These are phyloP conservation scores for Heterohyrax brucei DNA, from an alignment of 2,797 vertebrate genomes.

Conservation along the genomic window DNA sequence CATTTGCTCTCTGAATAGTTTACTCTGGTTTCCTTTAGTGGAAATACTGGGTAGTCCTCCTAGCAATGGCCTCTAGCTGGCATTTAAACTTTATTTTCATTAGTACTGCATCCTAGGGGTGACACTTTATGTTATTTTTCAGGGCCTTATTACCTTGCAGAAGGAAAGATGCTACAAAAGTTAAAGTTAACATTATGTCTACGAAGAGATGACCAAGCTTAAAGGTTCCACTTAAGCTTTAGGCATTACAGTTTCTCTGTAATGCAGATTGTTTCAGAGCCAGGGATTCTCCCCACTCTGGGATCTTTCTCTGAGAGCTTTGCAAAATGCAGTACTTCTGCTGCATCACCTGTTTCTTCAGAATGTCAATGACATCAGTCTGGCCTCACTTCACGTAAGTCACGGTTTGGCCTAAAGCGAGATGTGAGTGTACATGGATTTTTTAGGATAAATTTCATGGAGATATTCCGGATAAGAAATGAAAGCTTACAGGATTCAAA, in stretches of 20 bases:
- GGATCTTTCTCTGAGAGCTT: conserved; percentile 30
- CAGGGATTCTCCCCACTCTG: conserved; percentile 57
- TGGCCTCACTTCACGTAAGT: conserved; percentile 21
- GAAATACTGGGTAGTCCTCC: background rate
- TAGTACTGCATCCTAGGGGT: background rate
- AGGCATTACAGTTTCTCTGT: conserved; percentile 70
- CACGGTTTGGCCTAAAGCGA: background rate
- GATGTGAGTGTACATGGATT: background rate
- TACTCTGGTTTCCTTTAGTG: background rate
- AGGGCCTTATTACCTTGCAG: conserved; percentile 61
- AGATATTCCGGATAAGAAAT: conserved; percentile 9
- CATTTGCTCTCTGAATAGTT: background rate
- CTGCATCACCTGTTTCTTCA: background rate
- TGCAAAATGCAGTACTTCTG: conserved; percentile 2
- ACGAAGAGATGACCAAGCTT: conserved; percentile 61
- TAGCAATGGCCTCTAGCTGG: background rate
- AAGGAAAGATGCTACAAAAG: conserved; percentile 62
- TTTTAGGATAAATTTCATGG: background rate
- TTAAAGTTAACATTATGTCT: conserved; percentile 72
- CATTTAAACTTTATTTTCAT: conserved; percentile 53
- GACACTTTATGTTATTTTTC: conserved; percentile 63
- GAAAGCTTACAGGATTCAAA: conserved; percentile 60
- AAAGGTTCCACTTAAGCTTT: conserved; percentile 62
- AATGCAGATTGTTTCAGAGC: conserved; percentile 67
- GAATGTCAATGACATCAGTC: conserved; percentile 39